These are phyloP conservation scores for Alfaro cultratus DNA, from an alignment of 2,797 vertebrate species.

Conservation along the genomic window DNA sequence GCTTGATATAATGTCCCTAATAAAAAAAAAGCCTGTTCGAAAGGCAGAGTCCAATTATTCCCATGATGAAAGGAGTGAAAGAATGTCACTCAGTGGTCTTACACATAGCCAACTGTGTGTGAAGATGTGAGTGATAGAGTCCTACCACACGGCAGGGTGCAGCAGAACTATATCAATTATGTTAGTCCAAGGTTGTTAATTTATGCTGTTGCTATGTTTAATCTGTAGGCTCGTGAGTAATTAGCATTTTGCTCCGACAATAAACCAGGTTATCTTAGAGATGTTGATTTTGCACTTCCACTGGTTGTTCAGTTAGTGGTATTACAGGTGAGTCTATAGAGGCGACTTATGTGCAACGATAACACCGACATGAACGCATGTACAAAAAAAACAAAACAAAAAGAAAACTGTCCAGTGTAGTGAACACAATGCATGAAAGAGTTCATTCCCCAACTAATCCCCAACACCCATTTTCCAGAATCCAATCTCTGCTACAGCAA, in stretches of 20 bases:
- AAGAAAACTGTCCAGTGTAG: background rate
- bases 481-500: constrained; percentile 58
- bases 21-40: background rate
- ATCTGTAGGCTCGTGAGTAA: background rate
- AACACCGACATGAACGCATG: background rate
- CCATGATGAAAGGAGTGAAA: background rate
- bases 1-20: background rate
- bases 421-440: background rate
- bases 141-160: no score
- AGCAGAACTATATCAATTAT: background rate
- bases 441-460: constrained; percentile 3
- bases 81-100: constrained; percentile 4
- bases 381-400: background rate
- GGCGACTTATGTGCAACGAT: background rate
- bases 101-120: background rate
- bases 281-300: background rate
- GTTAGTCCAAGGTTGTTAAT: background rate
- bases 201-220: background rate
- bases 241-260: background rate
- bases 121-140: background rate
- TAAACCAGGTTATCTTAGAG: no score
- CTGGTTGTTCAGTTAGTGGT: background rate
- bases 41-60: background rate
- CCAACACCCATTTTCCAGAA: constrained; percentile 37
- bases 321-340: background rate